phyloP scores from a whole-genome alignment of 2,797 vertebrate genomes.

The Phoebastria nigripes region DNA sequence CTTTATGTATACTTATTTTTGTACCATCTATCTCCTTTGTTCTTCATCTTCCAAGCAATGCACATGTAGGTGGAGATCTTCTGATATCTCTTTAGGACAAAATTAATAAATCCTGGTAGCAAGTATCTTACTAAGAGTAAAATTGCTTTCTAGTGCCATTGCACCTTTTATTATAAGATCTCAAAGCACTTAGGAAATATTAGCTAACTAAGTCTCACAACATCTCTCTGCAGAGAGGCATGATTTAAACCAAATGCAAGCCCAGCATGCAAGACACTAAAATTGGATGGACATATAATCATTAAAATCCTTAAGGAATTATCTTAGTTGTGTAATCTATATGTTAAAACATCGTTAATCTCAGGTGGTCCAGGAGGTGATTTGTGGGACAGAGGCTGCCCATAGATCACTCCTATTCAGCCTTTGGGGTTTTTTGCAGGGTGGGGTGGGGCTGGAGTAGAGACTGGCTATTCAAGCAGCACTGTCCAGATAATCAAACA shows the following conservation, averaged over 20 bases:
- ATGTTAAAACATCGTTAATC: neutral
- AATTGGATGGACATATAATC: neutral
- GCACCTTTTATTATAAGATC: neutral
- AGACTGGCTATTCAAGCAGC: neutral
- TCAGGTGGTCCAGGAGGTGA: neutral
- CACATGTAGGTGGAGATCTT: neutral
- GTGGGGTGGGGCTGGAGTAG: neutral
- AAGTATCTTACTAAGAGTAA: neutral
- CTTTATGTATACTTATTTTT: neutral
- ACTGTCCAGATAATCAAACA: neutral
- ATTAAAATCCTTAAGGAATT: neutral
- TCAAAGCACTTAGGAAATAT: neutral
- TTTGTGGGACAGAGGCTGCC: neutral
- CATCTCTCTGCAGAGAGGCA: neutral
- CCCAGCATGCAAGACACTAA: neutral
- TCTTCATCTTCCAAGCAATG: neutral
- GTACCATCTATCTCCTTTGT: neutral
- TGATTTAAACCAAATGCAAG: neutral
- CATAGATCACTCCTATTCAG: neutral
- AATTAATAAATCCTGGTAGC: neutral
- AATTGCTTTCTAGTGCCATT: neutral
- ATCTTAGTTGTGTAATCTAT: neutral
- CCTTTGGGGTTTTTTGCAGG: neutral
- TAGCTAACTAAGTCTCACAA: neutral
- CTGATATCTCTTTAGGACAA: neutral